A percentile compares a stretch with the other conserved stretches of the same genome.
Conservation (phyloP, 35 echinoderm and acorn worm species). For the Patiria miniata region DNA sequence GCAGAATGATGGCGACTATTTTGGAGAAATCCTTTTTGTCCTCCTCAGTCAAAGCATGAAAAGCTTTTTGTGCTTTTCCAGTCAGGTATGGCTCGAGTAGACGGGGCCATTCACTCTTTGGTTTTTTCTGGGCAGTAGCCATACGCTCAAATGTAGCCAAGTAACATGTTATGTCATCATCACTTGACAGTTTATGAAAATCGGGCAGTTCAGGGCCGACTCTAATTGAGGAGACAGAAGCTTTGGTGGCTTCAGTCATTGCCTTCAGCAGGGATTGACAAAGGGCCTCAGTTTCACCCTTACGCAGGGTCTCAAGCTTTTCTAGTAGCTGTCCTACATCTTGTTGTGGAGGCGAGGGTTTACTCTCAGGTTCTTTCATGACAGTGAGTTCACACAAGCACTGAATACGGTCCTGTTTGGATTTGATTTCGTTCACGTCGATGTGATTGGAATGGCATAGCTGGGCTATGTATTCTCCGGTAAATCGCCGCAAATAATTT, state of each 20-base stretch:
- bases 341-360: not conserved
- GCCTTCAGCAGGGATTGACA: slow-evolving; percentile 11
- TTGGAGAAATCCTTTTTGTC: slow-evolving; percentile 43
- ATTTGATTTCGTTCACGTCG: not conserved
- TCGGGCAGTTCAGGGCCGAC: not conserved
- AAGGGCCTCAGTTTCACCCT: not conserved
- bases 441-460: not conserved
- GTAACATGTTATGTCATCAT: slow-evolving; percentile 51
- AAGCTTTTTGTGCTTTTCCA: slow-evolving; percentile 32
- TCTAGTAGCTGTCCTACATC: not conserved
- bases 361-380: not conserved
- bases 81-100: slow-evolving; percentile 43
- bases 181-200: slow-evolving; percentile 35
- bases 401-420: not conserved
- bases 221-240: not conserved
- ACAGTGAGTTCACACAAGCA: not conserved
- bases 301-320: not conserved
- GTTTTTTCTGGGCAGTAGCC: not conserved
- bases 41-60: slow-evolving; percentile 35
- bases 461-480: slow-evolving; percentile 1
- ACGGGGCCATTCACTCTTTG: not conserved
- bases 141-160: slow-evolving; percentile 42
- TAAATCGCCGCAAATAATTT: not conserved
- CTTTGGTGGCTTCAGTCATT: not conserved
- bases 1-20: not conserved